Evolutionary conservation across 2,888 invertebrate species (phyloP).

Genomic region (Copidosoma aretas): DNA sequence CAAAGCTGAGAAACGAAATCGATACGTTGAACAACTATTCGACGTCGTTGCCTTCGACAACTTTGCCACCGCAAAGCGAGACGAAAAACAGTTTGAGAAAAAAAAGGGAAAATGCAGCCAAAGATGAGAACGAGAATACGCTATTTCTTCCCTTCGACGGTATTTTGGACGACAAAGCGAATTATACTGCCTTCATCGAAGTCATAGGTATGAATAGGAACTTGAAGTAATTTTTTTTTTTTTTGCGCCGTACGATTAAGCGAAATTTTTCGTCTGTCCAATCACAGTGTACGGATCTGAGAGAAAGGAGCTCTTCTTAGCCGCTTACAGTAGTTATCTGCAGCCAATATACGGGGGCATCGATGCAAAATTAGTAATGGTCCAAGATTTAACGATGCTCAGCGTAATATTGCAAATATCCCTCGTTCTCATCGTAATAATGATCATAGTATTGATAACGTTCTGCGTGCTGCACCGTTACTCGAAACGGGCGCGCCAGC

Average conservation of each 20-base stretch:
- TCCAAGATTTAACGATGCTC: constrained; percentile 62
- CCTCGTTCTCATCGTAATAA: constrained; percentile 70
- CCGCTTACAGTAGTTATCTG: constrained; percentile 80
- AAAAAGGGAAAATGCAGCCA: constrained; percentile 50
- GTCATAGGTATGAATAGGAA: constrained; percentile 80
- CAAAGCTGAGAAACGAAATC: no score
- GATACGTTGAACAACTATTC: constrained; percentile 15
- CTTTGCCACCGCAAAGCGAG: constrained; percentile 11
- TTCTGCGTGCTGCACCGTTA: constrained; percentile 73
- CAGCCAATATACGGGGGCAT: constrained; percentile 77
- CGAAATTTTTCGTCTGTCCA: neutral
- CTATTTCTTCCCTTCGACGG: constrained; percentile 71
- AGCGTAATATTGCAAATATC: constrained; percentile 75
- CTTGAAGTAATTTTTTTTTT: no score
- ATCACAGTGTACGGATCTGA: constrained; percentile 64
- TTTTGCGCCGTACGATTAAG: neutral
- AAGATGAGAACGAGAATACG: constrained; percentile 50
- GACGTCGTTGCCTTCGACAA: constrained; percentile 10
- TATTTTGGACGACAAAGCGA: constrained; percentile 75
- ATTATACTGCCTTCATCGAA: constrained; percentile 87
- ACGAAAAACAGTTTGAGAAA: constrained; percentile 44
- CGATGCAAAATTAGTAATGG: constrained; percentile 60
- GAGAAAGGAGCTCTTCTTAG: constrained; percentile 62
- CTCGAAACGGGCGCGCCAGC: constrained; percentile 70
- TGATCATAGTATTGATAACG: constrained; percentile 69